Base-by-base conservation (phyloP, 1,140 invertebrate genomes). In the Papilio machaon region DNA sequence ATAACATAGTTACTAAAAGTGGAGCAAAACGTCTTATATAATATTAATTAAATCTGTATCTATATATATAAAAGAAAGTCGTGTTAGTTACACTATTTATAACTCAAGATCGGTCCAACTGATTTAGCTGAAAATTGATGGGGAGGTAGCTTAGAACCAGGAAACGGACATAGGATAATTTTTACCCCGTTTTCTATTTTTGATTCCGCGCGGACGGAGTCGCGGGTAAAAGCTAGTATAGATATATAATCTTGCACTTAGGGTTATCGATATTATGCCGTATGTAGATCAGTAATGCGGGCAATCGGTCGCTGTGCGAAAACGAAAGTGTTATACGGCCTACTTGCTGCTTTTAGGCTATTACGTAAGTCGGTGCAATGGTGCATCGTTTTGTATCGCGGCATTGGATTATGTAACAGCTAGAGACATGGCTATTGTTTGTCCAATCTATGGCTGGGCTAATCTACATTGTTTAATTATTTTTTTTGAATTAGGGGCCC, bases 271-370 rank as follows among this genome's bases (percentile, higher is more conserved):
- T 74, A 79, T 67, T 80, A 82, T 85, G 84, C 75, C 85, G 83
- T 83, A 85, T 84, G 85, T 83, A 82, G 86, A 84, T 84, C 86
- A 88, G 84, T 85, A 89, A 86, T 85, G 84, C 87, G 87, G 85
- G 86, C 85, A 85, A 70, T 81, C 80, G 85, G 82, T 75, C 86
- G 83, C 84, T 80, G 83, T 83, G 86, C 83, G 85, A 86, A 91
- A 90, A 86, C 84, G 91, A 92, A 91, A 92, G 91, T 90, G 82
- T 86, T 87, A 86, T 86, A 85, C 84, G 88, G 85, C 87, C 84
- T 87, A 89, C 82, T 85, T 74, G 76, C 81, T 76, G 73, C 80
- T 91, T 90, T 90, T 86, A 85, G 87, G 79, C 80, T 67, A 70
- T 92, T 91, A 87, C 85, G 86, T 88, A 91, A 91, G 80, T 43